phyloP scores from a whole-genome alignment of 2,888 invertebrate species.

The Drosophila atripex region DNA sequence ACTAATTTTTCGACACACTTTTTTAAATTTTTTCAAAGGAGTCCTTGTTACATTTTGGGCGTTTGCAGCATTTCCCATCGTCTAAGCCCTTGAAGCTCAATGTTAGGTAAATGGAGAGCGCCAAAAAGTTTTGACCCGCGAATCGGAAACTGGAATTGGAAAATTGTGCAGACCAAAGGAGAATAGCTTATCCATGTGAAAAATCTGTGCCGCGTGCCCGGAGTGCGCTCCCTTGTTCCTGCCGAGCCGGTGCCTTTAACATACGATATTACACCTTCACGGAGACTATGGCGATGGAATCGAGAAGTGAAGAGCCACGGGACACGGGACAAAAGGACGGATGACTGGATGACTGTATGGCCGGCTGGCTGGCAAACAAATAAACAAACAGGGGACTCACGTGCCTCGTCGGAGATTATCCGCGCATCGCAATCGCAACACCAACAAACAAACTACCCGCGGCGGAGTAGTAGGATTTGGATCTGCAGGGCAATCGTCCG shows the following conservation, averaged over 20 bases:
- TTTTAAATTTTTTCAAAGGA: too few relatives aligned
- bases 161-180: slow-evolving; percentile 38
- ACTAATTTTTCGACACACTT: too few relatives aligned
- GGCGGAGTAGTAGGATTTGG: slow-evolving; percentile 16
- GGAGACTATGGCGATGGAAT: slow-evolving; percentile 18
- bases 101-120: slow-evolving; percentile 53
- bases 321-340: slow-evolving; percentile 47
- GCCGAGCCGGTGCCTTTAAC: slow-evolving; percentile 55
- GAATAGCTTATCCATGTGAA: slow-evolving; percentile 76
- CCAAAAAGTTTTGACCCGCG: slow-evolving; percentile 54
- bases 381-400: slow-evolving; percentile 69
- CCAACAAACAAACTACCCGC: slow-evolving; percentile 73
- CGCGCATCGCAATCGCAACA: slow-evolving; percentile 80
- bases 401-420: slow-evolving; percentile 76
- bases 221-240: slow-evolving; percentile 53
- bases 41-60: background rate
- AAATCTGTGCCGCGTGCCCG: slow-evolving; percentile 74
- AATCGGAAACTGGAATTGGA: slow-evolving; percentile 42
- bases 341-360: slow-evolving; percentile 47
- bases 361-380: slow-evolving; percentile 55
- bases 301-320: slow-evolving; percentile 29
- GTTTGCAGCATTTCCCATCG: background rate
- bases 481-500: slow-evolving; percentile 20
- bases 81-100: background rate
- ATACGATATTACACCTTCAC: slow-evolving; percentile 69